These are phyloP conservation scores for Falco berigora DNA, from an alignment of 2,797 vertebrate genomes.

Conservation along the genomic window DNA sequence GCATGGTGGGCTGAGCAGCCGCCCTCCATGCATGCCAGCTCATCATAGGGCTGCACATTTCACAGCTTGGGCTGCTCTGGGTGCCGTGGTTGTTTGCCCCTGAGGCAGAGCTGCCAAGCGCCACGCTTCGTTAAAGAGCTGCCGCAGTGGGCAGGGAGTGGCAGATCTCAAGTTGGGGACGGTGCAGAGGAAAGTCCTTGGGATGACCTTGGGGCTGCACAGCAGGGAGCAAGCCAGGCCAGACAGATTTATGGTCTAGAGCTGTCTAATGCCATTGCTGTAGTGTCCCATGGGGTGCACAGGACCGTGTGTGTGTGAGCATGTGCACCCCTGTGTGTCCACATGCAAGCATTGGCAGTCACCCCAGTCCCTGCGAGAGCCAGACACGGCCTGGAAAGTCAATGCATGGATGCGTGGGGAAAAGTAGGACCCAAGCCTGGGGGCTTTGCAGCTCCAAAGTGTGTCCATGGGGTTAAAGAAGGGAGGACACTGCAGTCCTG, in stretches of 20 bases:
- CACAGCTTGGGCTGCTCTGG: not conserved
- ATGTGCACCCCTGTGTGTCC: not conserved
- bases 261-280: rapidly evolving
- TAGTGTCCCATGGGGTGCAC: not conserved
- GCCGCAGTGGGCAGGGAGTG: not conserved
- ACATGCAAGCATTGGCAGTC: rapidly evolving
- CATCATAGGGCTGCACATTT: rapidly evolving
- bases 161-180: rapidly evolving
- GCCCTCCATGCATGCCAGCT: not conserved
- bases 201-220: not conserved
- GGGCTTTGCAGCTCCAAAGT: not conserved
- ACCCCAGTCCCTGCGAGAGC: not conserved
- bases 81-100: not conserved
- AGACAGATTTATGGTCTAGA: not conserved
- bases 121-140: not conserved
- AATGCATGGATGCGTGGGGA: rapidly evolving
- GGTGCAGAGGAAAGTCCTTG: not conserved
- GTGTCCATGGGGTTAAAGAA: rapidly evolving
- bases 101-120: not conserved
- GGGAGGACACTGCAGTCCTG: not conserved
- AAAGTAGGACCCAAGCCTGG: rapidly evolving
- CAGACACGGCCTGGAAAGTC: not conserved
- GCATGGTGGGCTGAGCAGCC: not conserved
- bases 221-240: not conserved
- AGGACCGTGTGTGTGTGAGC: rapidly evolving